These are phyloP conservation scores for Carettochelys insculpta DNA, from an alignment of 2,113 vertebrate genomes.

Conservation along the genomic window DNA sequence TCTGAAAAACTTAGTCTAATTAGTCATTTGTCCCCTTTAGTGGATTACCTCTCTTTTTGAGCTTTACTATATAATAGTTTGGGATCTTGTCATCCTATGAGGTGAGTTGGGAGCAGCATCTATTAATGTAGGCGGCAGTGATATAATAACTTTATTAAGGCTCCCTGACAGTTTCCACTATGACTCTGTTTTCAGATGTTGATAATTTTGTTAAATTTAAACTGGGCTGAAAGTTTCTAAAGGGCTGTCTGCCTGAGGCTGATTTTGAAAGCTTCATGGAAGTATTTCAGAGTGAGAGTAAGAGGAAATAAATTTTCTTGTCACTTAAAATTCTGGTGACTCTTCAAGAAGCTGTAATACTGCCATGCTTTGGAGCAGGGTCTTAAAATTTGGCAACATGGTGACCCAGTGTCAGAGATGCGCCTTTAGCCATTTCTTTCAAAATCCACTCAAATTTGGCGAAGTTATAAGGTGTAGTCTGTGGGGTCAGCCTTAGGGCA, in stretches of 20 bases:
- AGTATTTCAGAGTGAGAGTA: neutral
- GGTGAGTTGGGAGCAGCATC: constrained; percentile 45
- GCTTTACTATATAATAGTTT: constrained; percentile 22
- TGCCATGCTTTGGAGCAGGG: neutral
- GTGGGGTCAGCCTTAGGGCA: too few species aligned
- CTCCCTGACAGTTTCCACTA: neutral
- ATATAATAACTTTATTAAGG: neutral
- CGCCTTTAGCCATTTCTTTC: neutral
- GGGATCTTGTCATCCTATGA: constrained; percentile 48
- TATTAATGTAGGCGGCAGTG: constrained; percentile 14
- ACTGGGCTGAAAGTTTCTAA: neutral
- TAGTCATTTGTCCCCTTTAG: neutral
- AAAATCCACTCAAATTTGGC: neutral
- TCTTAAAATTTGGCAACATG: neutral
- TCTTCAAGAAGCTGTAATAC: neutral
- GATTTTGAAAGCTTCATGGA: neutral
- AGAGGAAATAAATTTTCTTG: neutral
- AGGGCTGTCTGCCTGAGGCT: neutral
- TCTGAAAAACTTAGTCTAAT: neutral
- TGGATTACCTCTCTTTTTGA: neutral
- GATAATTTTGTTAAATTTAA: neutral
- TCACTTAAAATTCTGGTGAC: neutral
- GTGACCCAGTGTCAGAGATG: neutral
- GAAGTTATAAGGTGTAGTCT: neutral
- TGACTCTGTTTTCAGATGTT: constrained; percentile 59